Base-by-base conservation (phyloP, 2,113 vertebrate genomes). In the Chaenogobius annularis region DNA sequence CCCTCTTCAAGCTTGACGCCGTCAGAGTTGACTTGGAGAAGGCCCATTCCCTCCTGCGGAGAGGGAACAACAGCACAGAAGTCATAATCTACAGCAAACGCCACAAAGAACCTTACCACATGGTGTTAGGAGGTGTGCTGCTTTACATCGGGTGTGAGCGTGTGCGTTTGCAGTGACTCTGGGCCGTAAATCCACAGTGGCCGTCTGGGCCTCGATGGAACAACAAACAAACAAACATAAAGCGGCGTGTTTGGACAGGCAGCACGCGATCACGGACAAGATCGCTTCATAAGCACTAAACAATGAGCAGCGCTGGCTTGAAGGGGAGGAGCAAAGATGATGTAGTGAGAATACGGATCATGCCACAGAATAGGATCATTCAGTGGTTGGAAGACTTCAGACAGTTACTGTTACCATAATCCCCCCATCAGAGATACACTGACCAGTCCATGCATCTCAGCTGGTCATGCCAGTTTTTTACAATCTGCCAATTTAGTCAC, bases 1-100 rank as follows among this genome's bases (percentile, higher is more conserved):
- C 97, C 97, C n/a, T 99, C 95, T 61, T 98, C 95, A 75, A 99
- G 88, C 72, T 91, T 94, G 68, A 98, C 93, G 3, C 97, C 96
- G 40, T 98, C 95, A 72, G 92, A 83, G 0, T 91, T 93, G 22
- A 99, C 95, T 78, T 93, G 91, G 11, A 99, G 86, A 56, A 95
- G 90, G 67, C 98, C 98, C 98, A 99, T 98, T 71, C 97, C 98
- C 68, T 92, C 93, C 98, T 99, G 79, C 50, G 79, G 26, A 54
- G 22, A 46, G 22, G 55, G n/a, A 46, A 26, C 1, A 66, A 63
- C 17, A 40, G 66, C 26, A 69, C 7, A 31, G 1, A 31, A 31
- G n/a, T n/a, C 52, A 22, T 10, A 19, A 7, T 75, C 13, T 35
- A 20, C 10, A 63, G 35, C 35, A 63, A 63, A 63, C 35, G 7